Evolutionary conservation across 2,113 vertebrate genomes (phyloP).

Genomic region (Mellivora capensis): DNA sequence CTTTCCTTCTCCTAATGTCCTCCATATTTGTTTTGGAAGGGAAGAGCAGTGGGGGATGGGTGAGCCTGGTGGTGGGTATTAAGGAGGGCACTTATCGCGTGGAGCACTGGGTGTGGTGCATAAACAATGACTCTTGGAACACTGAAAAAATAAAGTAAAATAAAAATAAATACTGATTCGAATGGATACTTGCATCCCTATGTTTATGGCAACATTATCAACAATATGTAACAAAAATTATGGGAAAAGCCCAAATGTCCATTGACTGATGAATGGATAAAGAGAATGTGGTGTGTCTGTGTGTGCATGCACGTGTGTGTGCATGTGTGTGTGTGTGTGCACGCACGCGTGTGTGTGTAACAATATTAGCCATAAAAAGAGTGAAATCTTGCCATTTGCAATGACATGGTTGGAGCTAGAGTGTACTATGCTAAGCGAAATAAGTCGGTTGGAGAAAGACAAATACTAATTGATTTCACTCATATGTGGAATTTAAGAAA

Average conservation of each 20-base stretch:
- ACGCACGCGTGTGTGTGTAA: neutral
- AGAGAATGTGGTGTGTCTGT: neutral
- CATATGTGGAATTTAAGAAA: neutral
- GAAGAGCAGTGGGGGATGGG: no score
- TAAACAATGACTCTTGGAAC: no score
- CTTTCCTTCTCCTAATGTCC: no score
- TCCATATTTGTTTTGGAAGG: no score
- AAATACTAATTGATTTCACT: neutral
- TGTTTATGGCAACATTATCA: neutral
- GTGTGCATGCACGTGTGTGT: neutral
- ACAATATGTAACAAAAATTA: neutral
- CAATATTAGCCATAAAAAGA: neutral
- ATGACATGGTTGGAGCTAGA: neutral
- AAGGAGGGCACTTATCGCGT: no score
- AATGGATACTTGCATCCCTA: neutral
- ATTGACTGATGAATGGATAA: neutral
- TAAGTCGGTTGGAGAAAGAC: neutral
- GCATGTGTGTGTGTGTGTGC: neutral
- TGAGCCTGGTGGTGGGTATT: no score
- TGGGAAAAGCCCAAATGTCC: neutral
- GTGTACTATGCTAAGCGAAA: neutral
- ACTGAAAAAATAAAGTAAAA: no score
- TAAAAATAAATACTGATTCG: neutral
- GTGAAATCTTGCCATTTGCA: neutral
- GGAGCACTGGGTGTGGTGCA: no score